Evolutionary conservation across 2,113 vertebrate species (phyloP), one percentile per base, ranked within the genome.

Genomic region (Sander lucioperca): DNA sequence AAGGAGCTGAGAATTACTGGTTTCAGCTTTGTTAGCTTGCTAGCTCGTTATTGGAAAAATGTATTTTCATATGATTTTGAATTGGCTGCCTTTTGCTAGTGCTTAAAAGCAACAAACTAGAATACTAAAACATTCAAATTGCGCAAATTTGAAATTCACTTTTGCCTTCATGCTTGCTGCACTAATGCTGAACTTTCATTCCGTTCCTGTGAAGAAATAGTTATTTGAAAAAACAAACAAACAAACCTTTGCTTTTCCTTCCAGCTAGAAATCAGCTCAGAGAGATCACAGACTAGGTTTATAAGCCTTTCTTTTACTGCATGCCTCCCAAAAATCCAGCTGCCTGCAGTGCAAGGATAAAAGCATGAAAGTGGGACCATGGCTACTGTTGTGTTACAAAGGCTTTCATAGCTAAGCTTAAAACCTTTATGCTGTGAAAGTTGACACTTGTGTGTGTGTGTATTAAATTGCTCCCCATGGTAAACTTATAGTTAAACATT

Each of bases 371-470:
- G 70, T 66, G 47, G 47, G 21, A 62, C n/a, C 10, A 30, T 45
- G 54, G n/a, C 63, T 68, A 21, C 50, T 43, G 11, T 58, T 72
- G 12, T 59, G 50, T 59, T 64, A 48, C n/a, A 83, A 77, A 81
- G 21, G 36, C 27, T 70, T 73, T 21, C 12, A 23, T 50, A 15
- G 62, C 43, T 48, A 23, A 61, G 27, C 36, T 54, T 50, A 0
- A 70, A 74, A 66, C 27, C 70, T 53, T 16, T 33, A 19, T 56
- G 25, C 75, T 59, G 53, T 74, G 69, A 69, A 78, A 61, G 54
- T 27, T 25, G 2, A 69, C 66, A 51, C 23, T 18, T 69, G 50
- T 61, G 51, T 61, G 51, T 51, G n/a, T 69, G 50, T 61, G 51
- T 33, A 9, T 83, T 51, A 47, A 48, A 73, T 27, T 16, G 13